A percentile compares a stretch with the other conserved stretches of the same genome.
Conservation (phyloP, 2,113 vertebrate species). For the Desmodus rotundus region DNA sequence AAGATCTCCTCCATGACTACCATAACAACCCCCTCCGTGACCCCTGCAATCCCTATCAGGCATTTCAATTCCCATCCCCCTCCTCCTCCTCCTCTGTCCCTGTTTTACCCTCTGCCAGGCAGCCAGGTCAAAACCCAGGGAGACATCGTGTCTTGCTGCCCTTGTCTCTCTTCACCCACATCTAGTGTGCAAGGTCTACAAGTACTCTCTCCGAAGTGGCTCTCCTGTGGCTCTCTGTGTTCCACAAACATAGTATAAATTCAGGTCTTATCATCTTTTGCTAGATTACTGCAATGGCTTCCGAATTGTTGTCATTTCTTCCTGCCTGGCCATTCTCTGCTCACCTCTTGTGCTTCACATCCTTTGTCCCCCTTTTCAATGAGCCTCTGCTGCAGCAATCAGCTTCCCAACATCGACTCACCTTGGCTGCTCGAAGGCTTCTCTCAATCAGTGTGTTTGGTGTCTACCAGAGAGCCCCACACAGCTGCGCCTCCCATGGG, state of each 20-base stretch:
- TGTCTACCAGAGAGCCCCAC: too few species aligned
- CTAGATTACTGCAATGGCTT: not conserved
- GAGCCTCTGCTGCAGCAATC: not conserved
- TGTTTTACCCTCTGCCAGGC: not conserved
- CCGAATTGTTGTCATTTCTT: not conserved
- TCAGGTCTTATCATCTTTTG: not conserved
- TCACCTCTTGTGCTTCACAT: not conserved
- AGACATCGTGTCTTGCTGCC: not conserved
- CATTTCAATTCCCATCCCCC: fast-evolving
- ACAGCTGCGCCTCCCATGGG: fast-evolving
- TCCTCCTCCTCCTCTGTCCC: not conserved
- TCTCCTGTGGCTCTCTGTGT: not conserved
- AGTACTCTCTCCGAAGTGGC: not conserved
- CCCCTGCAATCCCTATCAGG: not conserved
- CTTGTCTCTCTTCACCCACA: not conserved
- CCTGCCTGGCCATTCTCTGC: not conserved
- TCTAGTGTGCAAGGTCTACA: not conserved
- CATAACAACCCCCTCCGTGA: not conserved
- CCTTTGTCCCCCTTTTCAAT: not conserved
- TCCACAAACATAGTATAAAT: not conserved
- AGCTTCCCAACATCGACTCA: not conserved
- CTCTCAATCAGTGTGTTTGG: not conserved
- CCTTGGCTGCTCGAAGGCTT: not conserved
- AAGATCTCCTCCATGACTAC: too few species aligned
- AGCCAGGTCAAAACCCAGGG: not conserved